phyloP scores from a whole-genome alignment of 92 coral and sea anemone species.

The Blastomussa wellsi region DNA sequence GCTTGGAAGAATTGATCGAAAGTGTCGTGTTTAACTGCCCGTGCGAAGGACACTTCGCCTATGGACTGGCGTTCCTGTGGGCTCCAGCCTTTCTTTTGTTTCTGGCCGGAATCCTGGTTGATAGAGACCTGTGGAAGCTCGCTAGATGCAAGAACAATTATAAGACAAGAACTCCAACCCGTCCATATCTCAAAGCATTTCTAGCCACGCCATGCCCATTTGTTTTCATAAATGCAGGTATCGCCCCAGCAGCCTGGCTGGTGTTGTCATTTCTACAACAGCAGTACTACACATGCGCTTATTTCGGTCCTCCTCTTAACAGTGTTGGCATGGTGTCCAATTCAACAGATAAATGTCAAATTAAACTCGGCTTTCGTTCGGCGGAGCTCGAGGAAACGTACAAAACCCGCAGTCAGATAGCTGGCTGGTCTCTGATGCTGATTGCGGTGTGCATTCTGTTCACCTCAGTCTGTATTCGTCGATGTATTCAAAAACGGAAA shows the following conservation, averaged over 20 bases:
- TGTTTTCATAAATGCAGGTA: slow-evolving; percentile 30
- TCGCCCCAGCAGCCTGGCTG: slow-evolving; percentile 57
- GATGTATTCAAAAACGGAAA: slow-evolving; percentile 18
- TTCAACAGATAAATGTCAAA: not conserved
- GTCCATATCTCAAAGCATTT: not conserved
- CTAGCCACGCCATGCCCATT: not conserved
- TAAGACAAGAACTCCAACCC: not conserved
- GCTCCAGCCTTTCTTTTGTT: slow-evolving; percentile 57
- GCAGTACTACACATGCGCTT: slow-evolving; percentile 55
- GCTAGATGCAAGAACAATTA: not conserved
- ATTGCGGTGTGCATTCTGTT: slow-evolving; percentile 19
- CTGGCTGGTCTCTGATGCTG: slow-evolving; percentile 40
- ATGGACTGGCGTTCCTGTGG: slow-evolving; percentile 65
- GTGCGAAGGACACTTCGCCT: slow-evolving; percentile 51
- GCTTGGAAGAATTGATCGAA: slow-evolving; percentile 54
- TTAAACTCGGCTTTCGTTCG: slow-evolving; percentile 5
- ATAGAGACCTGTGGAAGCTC: slow-evolving; percentile 35
- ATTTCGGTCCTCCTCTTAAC: slow-evolving; percentile 49
- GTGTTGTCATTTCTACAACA: slow-evolving; percentile 58
- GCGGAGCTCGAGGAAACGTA: slow-evolving; percentile 27
- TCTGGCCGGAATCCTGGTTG: slow-evolving; percentile 53
- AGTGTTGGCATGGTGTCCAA: not conserved
- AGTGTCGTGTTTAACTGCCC: slow-evolving; percentile 65
- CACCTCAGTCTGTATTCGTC: slow-evolving; percentile 11
- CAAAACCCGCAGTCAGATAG: slow-evolving; percentile 42